Evolutionary conservation across 2,797 vertebrate genomes (phyloP), one percentile per base, ranked within the genome.

Genomic region (Silurus lanzhouensis): DNA sequence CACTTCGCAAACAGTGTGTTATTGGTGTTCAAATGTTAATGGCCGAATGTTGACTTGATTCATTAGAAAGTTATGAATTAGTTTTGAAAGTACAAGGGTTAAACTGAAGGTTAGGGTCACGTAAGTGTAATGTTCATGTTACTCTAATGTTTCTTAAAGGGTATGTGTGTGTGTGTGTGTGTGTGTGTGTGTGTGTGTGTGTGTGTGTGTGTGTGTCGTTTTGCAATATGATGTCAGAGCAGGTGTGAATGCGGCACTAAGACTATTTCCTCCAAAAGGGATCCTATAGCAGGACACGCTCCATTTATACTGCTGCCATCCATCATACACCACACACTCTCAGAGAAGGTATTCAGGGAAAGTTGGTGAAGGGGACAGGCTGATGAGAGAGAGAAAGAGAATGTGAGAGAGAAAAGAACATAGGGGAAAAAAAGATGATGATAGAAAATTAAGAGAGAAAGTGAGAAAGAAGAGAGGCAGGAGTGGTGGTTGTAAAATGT

Each of bases 241-340:
- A 92, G 89, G 92, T 60, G 61, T 70, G 74, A 70, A 77, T 67
- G 46, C 58, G 9, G 6, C 58, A 66, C 60, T 46, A 82, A 44
- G 17, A 22, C 19, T 87, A 84, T 90, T 89, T 88, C 85, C 87
- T 68, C 88, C 85, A 79, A 44, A 3, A 72, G 82, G 88, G 88
- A 86, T 58, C 87, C 48, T 82, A 85, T 84, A 88, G 89, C 89
- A 84, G 91, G 91, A 91, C 89, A 89, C 83, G 79, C 84, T 90
- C 88, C 89, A 87, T 92, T 92, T 92, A 89, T 89, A 90, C 89
- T 90, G 89, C 90, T 90, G 91, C 88, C 92, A 93, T 93, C 91
- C 90, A 91, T 93, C 92, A 90, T 89, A 25, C 64, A 68, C 83
- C 79, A 88, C 83, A 85, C 58, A 72, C 20, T 81, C 87, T 89